Conservation (phyloP, 1,140 invertebrate species). For the Trichoplusia ni region DNA sequence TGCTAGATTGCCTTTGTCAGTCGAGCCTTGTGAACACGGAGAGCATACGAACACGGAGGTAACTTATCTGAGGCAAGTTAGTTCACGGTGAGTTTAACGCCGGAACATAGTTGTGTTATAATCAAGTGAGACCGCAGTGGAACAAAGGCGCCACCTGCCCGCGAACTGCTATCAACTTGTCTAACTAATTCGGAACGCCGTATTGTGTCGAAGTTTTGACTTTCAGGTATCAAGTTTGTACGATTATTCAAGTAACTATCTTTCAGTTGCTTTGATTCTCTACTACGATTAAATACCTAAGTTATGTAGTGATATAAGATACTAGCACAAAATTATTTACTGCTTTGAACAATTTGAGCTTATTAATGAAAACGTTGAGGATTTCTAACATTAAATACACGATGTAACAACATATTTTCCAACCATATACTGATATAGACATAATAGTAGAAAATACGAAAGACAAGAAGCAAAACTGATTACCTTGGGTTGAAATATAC, state of each 20-base stretch:
- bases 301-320: no score
- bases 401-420: no score
- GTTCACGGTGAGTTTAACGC: constrained; percentile 34
- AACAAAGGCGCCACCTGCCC: constrained; percentile 50
- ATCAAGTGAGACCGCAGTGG: constrained; percentile 50
- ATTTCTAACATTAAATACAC: no score
- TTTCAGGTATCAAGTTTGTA: constrained; percentile 40
- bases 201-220: constrained; percentile 44
- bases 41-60: constrained; percentile 15
- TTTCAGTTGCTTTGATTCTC: constrained; percentile 17
- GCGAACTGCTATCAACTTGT: constrained; percentile 53
- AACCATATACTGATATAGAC: no score
- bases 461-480: no score
- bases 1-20: constrained; percentile 32
- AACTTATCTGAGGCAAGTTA: constrained; percentile 40
- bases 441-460: no score
- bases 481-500: no score
- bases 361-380: no score
- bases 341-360: no score
- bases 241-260: constrained; percentile 32
- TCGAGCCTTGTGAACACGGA: constrained; percentile 9
- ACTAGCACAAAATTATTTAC: no score
- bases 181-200: constrained; percentile 46
- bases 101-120: constrained; percentile 56
- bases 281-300: background rate